phyloP scores from a whole-genome alignment of 1,140 invertebrate genomes.

The Saccostrea glomerata region DNA sequence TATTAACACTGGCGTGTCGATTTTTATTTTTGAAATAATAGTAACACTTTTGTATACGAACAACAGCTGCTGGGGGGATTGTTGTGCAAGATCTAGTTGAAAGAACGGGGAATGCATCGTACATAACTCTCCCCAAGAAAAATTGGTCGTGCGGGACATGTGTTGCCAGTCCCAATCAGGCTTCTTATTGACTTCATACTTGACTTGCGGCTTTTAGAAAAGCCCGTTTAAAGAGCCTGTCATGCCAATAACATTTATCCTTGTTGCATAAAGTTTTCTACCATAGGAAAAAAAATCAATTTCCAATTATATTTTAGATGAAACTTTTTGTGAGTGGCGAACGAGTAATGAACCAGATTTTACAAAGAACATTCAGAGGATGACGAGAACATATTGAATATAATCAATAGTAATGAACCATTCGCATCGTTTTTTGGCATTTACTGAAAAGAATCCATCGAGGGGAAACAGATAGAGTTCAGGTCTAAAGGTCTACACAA shows the following conservation, averaged over 20 bases:
- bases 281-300: slow-evolving; percentile 17
- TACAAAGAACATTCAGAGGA: neutral
- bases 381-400: neutral
- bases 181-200: slow-evolving; percentile 14
- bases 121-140: neutral
- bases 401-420: slow-evolving; percentile 14
- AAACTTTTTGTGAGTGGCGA: slow-evolving; percentile 21
- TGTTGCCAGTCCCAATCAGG: slow-evolving; percentile 7
- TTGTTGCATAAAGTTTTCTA: slow-evolving; percentile 20
- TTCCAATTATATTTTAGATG: slow-evolving; percentile 35
- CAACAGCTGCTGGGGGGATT: slow-evolving; percentile 5
- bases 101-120: neutral
- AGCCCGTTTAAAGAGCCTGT: neutral
- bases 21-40: slow-evolving; percentile 15
- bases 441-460: slow-evolving; percentile 18
- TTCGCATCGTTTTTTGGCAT: slow-evolving; percentile 19
- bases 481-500: neutral
- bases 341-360: slow-evolving; percentile 17
- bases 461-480: neutral
- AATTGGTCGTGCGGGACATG: neutral
- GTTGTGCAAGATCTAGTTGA: slow-evolving; percentile 26
- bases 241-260: slow-evolving; percentile 34
- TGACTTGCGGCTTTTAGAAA: slow-evolving; percentile 11
- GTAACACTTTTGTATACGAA: neutral
- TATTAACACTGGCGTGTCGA: slow-evolving; percentile 11